phyloP scores from a whole-genome alignment of 2,888 invertebrate species.

The Hofmannophila pseudospretella region DNA sequence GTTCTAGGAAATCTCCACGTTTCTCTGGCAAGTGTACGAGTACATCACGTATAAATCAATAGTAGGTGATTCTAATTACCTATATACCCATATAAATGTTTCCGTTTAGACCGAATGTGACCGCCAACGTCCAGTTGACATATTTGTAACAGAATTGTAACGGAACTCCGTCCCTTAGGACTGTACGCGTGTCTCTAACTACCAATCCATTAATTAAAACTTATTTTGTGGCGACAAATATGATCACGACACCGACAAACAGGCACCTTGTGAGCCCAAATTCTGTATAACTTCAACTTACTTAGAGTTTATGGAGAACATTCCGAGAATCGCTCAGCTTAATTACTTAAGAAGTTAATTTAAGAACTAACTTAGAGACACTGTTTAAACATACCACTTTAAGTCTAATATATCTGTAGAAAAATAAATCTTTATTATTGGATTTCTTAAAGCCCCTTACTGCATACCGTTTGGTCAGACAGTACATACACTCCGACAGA shows the following conservation, averaged over 20 bases:
- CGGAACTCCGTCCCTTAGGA: constrained; percentile 45
- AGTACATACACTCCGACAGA: constrained; percentile 37
- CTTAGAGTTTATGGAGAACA: constrained; percentile 45
- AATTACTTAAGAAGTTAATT: constrained; percentile 42
- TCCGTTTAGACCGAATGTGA: no score
- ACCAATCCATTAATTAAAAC: constrained; percentile 77
- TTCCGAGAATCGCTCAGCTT: constrained; percentile 47
- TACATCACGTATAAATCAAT: not conserved
- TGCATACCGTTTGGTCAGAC: constrained; percentile 24
- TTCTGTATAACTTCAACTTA: constrained; percentile 47
- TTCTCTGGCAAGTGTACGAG: not conserved
- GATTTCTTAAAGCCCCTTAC: constrained; percentile 5
- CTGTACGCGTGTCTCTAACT: constrained; percentile 64
- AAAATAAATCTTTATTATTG: constrained; percentile 2
- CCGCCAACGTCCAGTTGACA: constrained; percentile 35
- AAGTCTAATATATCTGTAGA: not conserved
- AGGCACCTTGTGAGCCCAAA: constrained; percentile 42
- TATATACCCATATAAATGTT: not conserved
- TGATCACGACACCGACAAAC: constrained; percentile 51
- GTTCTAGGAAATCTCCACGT: not conserved
- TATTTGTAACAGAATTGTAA: constrained; percentile 47
- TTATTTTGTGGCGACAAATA: constrained; percentile 67
- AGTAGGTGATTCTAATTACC: not conserved
- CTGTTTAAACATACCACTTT: no score
- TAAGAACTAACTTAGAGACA: no score